A percentile compares a stretch with the other conserved stretches of the same genome.
Conservation (phyloP, 1,140 invertebrate genomes). For the Carcinoscorpius rotundicauda region DNA sequence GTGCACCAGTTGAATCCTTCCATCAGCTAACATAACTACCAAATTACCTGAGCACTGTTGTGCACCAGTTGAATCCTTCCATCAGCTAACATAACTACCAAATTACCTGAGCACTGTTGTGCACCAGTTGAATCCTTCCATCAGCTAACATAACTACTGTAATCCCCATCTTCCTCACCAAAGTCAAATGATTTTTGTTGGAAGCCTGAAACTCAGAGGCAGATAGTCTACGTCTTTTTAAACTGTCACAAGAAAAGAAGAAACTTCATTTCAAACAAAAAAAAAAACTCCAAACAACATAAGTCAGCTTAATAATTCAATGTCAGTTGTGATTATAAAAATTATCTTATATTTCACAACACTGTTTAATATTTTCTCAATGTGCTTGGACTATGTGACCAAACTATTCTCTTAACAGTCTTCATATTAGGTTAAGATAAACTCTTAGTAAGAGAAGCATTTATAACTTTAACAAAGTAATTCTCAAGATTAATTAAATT, state of each 20-base stretch:
- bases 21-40: conserved; percentile 73
- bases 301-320: too few relatives aligned
- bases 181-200: conserved; percentile 77
- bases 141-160: conserved; percentile 73
- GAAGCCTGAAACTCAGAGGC: conserved; percentile 50
- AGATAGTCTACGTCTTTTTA: conserved; percentile 17
- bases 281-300: too few relatives aligned
- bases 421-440: too few relatives aligned
- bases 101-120: conserved; percentile 42
- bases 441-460: too few relatives aligned
- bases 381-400: too few relatives aligned
- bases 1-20: conserved; percentile 79
- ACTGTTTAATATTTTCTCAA: too few relatives aligned
- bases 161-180: conserved; percentile 88
- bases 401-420: too few relatives aligned
- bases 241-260: background rate
- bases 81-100: conserved; percentile 43
- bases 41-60: conserved; percentile 35
- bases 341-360: too few relatives aligned
- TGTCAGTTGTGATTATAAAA: too few relatives aligned
- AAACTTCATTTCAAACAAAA: too few relatives aligned
- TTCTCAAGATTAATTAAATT: too few relatives aligned
- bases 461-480: too few relatives aligned
- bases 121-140: conserved; percentile 78
- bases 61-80: conserved; percentile 83